Percentiles rank a stretch among this genome's conserved stretches.
These are phyloP conservation scores for Carlito syrichta DNA, from an alignment of 2,113 vertebrate species.

Conservation along the genomic window DNA sequence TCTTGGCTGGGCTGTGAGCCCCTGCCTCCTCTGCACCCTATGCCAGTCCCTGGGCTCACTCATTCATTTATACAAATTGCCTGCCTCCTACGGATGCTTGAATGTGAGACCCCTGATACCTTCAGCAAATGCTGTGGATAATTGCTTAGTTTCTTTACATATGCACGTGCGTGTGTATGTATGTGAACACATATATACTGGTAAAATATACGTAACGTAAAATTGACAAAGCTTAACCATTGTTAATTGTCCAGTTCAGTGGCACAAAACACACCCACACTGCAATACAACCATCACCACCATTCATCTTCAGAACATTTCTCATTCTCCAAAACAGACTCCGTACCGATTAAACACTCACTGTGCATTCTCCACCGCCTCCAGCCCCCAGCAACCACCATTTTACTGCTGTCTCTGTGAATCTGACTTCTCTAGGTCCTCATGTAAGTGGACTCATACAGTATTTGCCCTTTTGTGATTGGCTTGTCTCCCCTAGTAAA, in stretches of 20 bases:
- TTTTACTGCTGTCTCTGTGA: background rate
- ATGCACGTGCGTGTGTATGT: no score
- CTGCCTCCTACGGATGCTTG: background rate
- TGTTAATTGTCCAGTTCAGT: background rate
- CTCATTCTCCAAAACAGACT: background rate
- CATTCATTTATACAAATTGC: background rate
- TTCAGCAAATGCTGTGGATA: background rate
- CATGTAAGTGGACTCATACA: background rate
- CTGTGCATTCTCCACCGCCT: background rate
- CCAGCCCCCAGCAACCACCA: background rate
- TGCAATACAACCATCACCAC: background rate
- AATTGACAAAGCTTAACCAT: background rate
- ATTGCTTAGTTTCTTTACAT: background rate
- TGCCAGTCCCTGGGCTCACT: background rate
- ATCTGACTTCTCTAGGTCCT: background rate
- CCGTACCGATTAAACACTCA: background rate
- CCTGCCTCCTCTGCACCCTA: accelerated
- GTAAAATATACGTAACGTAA: background rate
- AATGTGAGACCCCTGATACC: background rate
- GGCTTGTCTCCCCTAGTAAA: background rate
- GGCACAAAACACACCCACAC: background rate
- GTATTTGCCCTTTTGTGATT: background rate
- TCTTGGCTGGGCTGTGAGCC: background rate
- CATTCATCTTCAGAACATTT: background rate
- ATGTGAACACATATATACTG: background rate